A percentile compares a stretch with the other conserved stretches of the same genome.
These are phyloP conservation scores for Parauchenoglanis ngamensis DNA, from an alignment of 2,797 vertebrate genomes.

Conservation along the genomic window DNA sequence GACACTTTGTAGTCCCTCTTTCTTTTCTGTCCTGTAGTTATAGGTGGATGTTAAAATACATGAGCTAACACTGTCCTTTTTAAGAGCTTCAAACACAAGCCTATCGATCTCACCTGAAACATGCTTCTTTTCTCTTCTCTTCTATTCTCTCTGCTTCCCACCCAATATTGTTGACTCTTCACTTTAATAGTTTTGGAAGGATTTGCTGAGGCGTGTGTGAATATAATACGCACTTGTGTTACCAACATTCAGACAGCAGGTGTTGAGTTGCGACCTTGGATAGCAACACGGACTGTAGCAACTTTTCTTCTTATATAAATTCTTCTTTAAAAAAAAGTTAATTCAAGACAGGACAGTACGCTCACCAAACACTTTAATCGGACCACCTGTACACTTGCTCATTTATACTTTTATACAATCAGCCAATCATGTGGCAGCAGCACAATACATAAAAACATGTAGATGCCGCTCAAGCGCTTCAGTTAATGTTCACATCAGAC, in stretches of 20 bases:
- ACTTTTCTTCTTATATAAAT: neutral
- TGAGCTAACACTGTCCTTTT: conserved; percentile 27
- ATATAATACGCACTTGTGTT: conserved; percentile 44
- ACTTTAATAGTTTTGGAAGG: conserved; percentile 44
- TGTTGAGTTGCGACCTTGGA: conserved; percentile 49
- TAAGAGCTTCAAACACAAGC: conserved; percentile 8
- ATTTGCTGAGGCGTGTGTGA: conserved; percentile 47
- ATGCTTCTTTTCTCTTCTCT: conserved; percentile 22
- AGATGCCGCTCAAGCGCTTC: no score
- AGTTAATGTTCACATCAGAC: no score
- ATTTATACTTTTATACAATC: no score
- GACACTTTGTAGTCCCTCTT: neutral
- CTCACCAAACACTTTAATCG: no score
- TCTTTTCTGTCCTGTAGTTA: neutral
- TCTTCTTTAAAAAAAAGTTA: neutral
- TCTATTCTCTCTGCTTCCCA: conserved; percentile 22
- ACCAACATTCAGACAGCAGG: conserved; percentile 40
- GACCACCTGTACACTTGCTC: no score
- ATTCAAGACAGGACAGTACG: neutral
- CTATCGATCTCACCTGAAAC: conserved; percentile 29
- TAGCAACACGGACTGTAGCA: conserved; percentile 20
- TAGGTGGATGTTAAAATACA: conserved; percentile 30
- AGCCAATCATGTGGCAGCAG: no score
- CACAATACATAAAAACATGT: no score
- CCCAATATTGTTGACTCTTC: conserved; percentile 38